These are phyloP conservation scores for Drosophila peninsularis DNA, from an alignment of 2,888 invertebrate genomes.

Conservation along the genomic window DNA sequence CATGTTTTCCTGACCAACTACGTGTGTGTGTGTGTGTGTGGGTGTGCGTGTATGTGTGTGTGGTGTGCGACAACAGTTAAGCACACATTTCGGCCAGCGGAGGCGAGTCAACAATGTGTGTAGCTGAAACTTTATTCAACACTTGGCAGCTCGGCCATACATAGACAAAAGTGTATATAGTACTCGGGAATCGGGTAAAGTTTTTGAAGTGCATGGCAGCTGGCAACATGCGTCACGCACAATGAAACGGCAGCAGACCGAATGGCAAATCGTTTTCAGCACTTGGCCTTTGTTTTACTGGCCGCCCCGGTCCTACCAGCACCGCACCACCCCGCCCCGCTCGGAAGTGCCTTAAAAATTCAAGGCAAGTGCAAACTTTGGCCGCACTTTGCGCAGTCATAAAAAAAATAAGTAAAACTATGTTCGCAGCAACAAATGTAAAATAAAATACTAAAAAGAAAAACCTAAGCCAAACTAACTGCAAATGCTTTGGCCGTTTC, in stretches of 20 bases:
- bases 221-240: constrained; percentile 68
- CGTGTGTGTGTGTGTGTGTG: neutral
- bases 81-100: constrained; percentile 56
- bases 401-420: constrained; percentile 53
- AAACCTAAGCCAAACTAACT: constrained; percentile 69
- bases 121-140: constrained; percentile 62
- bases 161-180: constrained; percentile 35
- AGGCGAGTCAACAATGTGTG: constrained; percentile 69
- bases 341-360: constrained; percentile 45
- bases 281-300: constrained; percentile 55
- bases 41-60: constrained; percentile 7
- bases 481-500: constrained; percentile 61
- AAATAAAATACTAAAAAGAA: constrained; percentile 13
- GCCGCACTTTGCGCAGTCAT: constrained; percentile 74
- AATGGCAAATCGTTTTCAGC: constrained; percentile 18
- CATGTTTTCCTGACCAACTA: neutral
- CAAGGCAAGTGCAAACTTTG: constrained; percentile 61
- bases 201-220: constrained; percentile 67
- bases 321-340: neutral
- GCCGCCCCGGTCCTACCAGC: neutral
- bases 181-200: constrained; percentile 42
- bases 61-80: constrained; percentile 38
- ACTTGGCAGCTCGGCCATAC: constrained; percentile 53
- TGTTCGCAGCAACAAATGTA: constrained; percentile 63
- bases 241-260: constrained; percentile 37